Base-by-base conservation (phyloP, 2,888 invertebrate species). In the Magallana nippona region DNA sequence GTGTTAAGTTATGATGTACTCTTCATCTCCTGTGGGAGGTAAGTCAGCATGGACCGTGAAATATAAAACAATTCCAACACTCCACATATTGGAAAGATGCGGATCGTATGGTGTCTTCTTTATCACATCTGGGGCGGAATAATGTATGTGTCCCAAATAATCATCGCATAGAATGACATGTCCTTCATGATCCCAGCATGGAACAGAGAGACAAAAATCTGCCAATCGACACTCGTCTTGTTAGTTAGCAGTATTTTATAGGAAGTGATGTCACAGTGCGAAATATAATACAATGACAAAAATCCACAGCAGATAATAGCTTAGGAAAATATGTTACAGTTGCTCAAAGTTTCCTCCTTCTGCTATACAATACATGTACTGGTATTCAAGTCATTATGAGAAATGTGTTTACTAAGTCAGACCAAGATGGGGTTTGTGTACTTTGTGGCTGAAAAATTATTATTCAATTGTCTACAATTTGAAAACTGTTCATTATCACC, bases 131-230 rank as follows among this genome's bases (percentile, higher is more conserved):
- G 81, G 81, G 17, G 83, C 85, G 10, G 78, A 32, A 60, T 87
- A 89, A 10, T 86, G 85, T 1, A 84, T 60, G n/a, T 86, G 87
- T 55, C 89, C 89, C 13, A 90, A 82, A 62, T 85, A 89, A 78
- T 90, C 90, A 0, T 85, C 85, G 58, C 90, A 90, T 8, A 87
- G 44, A 27, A 88, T 11, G 3, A 83, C 84, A 15, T 84, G 77
- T n/a, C 79, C 84, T 10, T 79, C 27, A 1, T 11, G 32, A 0
- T 80, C 77, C 63, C 83, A 63, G 77, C 87, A 88, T 58, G 82
- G 85, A 5, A 89, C 86, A 1, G 89, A 87, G 8, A 89, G 81
- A 8, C 89, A 89, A 82, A 89, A 89, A 63, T 89, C 89, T 1
- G 89, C 88, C 57, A 89, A 82, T 86, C 88, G 89, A 27, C 85